Evolutionary conservation across 35 echinoderm and acorn worm genomes (phyloP).

Genomic region (Nesometra sesokonis): DNA sequence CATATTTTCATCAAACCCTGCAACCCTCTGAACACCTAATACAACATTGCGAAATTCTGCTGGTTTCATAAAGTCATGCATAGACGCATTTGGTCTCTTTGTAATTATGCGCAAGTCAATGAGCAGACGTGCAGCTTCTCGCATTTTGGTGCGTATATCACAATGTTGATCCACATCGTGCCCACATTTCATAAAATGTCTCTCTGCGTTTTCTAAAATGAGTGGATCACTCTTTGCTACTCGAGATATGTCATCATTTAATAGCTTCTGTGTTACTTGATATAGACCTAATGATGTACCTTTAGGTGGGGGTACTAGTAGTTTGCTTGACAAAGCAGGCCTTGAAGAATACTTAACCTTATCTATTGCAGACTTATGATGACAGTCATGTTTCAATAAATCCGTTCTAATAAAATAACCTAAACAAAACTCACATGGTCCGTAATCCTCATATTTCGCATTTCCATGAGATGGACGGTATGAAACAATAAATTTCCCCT

Average conservation of each 20-base stretch:
- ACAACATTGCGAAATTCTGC: conserved; percentile 32
- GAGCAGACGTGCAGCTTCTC: conserved; percentile 23
- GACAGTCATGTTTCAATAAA: conserved; percentile 47
- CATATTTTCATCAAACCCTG: conserved; percentile 24
- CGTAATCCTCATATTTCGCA: conserved; percentile 33
- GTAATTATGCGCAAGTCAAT: conserved; percentile 20
- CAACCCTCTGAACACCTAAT: conserved; percentile 19
- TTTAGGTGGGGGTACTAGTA: conserved; percentile 5
- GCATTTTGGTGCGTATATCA: conserved; percentile 29
- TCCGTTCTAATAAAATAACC: conserved; percentile 36
- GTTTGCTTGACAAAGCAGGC: conserved; percentile 23
- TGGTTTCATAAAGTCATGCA: conserved; percentile 38
- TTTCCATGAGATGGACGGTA: conserved; percentile 19
- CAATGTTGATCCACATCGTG: conserved; percentile 26
- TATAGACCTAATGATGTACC: conserved; percentile 1
- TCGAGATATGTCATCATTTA: conserved; percentile 22
- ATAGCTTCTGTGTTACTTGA: background rate
- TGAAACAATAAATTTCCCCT: conserved; percentile 39
- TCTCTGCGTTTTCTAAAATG: conserved; percentile 17
- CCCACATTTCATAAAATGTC: conserved; percentile 3
- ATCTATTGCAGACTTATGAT: background rate
- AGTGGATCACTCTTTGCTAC: conserved; percentile 38
- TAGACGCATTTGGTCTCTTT: conserved; percentile 23
- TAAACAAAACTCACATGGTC: conserved; percentile 45
- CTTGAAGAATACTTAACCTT: conserved; percentile 13